Base-by-base conservation (phyloP, 2,888 invertebrate genomes). In the Phyllotreta cruciferae region DNA sequence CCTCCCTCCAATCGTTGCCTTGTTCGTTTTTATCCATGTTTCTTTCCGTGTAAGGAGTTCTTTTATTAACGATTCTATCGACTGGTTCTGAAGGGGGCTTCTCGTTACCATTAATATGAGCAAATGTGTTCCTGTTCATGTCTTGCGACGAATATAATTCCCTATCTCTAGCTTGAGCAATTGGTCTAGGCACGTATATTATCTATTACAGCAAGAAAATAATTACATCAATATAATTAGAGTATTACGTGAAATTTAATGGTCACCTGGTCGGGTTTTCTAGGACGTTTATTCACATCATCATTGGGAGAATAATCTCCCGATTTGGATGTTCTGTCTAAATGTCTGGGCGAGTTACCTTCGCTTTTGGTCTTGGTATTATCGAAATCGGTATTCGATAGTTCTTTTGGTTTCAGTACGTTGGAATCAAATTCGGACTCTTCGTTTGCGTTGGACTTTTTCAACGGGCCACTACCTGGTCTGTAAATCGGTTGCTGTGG, bases 401-500 rank as follows among this genome's bases (percentile, higher is more conserved):
- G 53, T 41, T 71, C 66, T 56, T 69, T 71, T 14, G 73, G 73
- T 67, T 68, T 74, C 41, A 74, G 66, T 65, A 77, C 63, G 63
- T 74, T 77, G 45, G 74, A 74, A 60, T 79, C 77, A 45, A 77
- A 77, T 63, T 87, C 86, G 78, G 85, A 84, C 79, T 87, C 84
- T 70, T 88, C 88, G 65, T 83, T 79, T 77, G 83, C 83, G 73
- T 85, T 86, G 69, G 89, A 86, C 80, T 90, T 88, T 77, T 88
- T 84, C 70, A 91, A 81, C 69, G 89, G 89, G 69, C 91, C 91
- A 83, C 90, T 90, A 73, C 91, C 91, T 78, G 91, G 91, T 79
- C 86, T 87, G 76, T 92, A 91, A 68, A 90, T 83, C 81, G 86
- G 86, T 81, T 88, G 87, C 77, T 87, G 87, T 74, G 88, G 89